Conservation (phyloP, 1,140 invertebrate species). For the Drosophila micromelanica region DNA sequence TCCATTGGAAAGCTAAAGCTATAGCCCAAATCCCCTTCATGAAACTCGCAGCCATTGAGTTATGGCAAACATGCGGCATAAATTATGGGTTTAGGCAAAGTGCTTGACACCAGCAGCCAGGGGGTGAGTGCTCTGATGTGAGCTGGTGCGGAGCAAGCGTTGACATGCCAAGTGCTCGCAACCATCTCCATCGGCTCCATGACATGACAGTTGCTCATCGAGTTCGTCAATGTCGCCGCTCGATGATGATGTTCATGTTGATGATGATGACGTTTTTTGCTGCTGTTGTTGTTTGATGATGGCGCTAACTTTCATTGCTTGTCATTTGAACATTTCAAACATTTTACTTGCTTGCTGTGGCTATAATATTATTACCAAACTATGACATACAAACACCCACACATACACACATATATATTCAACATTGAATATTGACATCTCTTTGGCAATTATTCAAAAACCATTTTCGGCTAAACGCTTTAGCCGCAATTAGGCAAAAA, state of each 20-base stretch:
- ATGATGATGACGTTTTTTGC: constrained; percentile 13
- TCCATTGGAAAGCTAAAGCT: constrained; percentile 13
- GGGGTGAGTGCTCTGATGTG: constrained; percentile 13
- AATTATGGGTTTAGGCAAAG: constrained; percentile 68
- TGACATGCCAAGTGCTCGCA: constrained; percentile 69
- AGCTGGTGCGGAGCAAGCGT: constrained; percentile 43
- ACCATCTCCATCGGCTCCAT: constrained; percentile 35
- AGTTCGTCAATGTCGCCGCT: constrained; percentile 44
- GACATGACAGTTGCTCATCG: constrained; percentile 73
- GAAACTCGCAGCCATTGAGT: constrained; percentile 70
- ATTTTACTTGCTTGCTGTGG: constrained; percentile 33
- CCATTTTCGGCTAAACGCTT: constrained; percentile 49
- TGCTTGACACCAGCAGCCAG: constrained; percentile 37
- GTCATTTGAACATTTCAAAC: constrained; percentile 59
- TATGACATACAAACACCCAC: constrained; percentile 31
- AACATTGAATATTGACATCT: constrained; percentile 6
- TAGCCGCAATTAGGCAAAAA: constrained; percentile 52
- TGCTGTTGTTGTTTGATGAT: constrained; percentile 52
- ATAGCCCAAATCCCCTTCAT: constrained; percentile 4
- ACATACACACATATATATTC: constrained; percentile 7
- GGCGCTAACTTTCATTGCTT: constrained; percentile 70
- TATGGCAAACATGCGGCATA: constrained; percentile 81
- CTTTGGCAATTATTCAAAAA: constrained; percentile 55
- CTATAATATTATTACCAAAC: constrained; percentile 54
- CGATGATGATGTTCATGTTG: constrained; percentile 6